Base-by-base conservation (phyloP, 1,140 invertebrate species). In the honey bee (Apis mellifera) region DNA sequence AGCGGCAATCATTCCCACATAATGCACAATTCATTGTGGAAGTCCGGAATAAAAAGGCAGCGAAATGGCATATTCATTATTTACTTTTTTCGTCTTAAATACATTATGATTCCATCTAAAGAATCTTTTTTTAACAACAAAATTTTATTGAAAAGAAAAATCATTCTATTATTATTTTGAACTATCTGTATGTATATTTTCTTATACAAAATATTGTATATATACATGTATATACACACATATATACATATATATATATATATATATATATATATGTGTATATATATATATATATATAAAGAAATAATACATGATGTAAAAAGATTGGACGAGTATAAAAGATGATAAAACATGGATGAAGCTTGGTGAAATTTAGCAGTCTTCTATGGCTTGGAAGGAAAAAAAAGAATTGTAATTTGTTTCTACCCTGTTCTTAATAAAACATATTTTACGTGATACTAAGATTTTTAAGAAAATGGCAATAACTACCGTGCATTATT, bases 401-500 rank as follows among this genome's bases (percentile, higher is more conserved):
- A 3, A 65, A 52, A 21, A 54, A 52, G n/a, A 50, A 26, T 42
- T 42, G 32, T 42, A 52, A n/a, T 52, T n/a, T 13, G 52, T 23
- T 69, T 23, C 12, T n/a, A 60, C 8, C 4, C 9, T 23, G 52
- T 23, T 23, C 26, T 15, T 11, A 9, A 2, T 13, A 9, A 52
- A 68, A 64, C 52, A 19, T 52, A 4, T 55, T n/a, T 12, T 59
- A 57, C 17, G 15, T 48, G 68, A 23, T 32, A 32, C n/a, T 5
- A 60, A 73, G 32, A 23, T 55, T 70, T n/a, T 19, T 50, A n/a
- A 26, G 9, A 83, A 59, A 75, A 23, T 60, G 77, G 55, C 54
- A 84, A 86, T 81, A 80, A 81, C 64, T 71, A 65, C 60, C 72
- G 52, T 80, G 82, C 72, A 66, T 68, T 5, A 59, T 32, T 70